A percentile compares a stretch with the other conserved stretches of the same genome.
phyloP scores from a whole-genome alignment of 92 coral and sea anemone genomes.

The Virgularia gustaviana region DNA sequence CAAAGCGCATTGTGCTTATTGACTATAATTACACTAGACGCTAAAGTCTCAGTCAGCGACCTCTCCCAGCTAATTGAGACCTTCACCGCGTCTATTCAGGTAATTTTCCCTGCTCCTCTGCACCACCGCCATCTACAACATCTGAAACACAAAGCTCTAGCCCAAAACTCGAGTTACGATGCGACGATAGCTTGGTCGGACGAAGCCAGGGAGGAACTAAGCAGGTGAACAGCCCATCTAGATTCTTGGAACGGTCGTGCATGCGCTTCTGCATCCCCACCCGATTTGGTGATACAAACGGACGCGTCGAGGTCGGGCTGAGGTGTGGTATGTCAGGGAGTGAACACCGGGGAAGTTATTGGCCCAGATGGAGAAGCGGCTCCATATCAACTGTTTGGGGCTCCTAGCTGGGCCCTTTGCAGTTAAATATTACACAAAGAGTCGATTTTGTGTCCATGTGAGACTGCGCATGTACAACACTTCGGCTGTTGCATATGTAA shows the following conservation, averaged over 20 bases:
- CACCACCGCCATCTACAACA: constrained; percentile 8
- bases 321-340: constrained; percentile 1
- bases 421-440: background rate
- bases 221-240: background rate
- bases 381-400: too few species aligned
- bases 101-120: too few species aligned
- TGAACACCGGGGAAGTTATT: too few species aligned
- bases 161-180: background rate
- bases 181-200: background rate
- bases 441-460: constrained; percentile 11
- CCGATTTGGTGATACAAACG: background rate
- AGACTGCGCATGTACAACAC: background rate
- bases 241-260: constrained; percentile 1
- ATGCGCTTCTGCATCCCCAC: background rate
- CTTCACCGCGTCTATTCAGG: too few species aligned
- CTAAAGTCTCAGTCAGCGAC: too few species aligned
- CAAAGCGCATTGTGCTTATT: too few species aligned
- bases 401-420: constrained; percentile 1
- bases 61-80: too few species aligned
- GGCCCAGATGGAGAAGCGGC: constrained; percentile 2
- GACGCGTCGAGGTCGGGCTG: background rate
- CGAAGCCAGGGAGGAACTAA: background rate
- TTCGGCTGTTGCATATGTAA: background rate
- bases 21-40: too few species aligned
- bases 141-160: constrained; percentile 4